Percentiles rank a stretch among this genome's conserved stretches.
Evolutionary conservation across 2,113 vertebrate genomes (phyloP).

Genomic region (Melanostigma gelatinosum): DNA sequence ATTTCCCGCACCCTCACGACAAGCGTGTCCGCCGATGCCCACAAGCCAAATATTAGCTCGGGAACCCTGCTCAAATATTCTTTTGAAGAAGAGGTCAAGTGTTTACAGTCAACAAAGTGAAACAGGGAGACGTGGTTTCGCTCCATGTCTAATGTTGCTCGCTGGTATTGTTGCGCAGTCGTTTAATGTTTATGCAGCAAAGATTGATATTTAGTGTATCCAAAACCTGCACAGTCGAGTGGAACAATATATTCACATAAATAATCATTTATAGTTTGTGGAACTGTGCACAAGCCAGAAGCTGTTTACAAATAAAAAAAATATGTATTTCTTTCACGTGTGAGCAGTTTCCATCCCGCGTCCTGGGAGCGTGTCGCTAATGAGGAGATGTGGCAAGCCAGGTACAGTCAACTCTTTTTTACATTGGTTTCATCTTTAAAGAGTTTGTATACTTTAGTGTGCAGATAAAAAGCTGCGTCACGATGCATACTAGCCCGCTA

Average conservation of each 20-base stretch:
- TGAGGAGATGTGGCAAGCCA: constrained; percentile 99
- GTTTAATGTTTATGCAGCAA: constrained; percentile 73
- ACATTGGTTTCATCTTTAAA: constrained; percentile 9
- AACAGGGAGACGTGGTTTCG: constrained; percentile 72
- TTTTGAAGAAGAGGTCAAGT: constrained; percentile 86
- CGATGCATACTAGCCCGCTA: constrained; percentile 50
- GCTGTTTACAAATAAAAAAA: constrained; percentile 55
- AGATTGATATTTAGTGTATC: constrained; percentile 66
- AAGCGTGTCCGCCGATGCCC: constrained; percentile 84
- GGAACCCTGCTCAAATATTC: constrained; percentile 82
- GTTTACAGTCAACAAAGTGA: constrained; percentile 76
- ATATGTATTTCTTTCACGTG: constrained; percentile 5
- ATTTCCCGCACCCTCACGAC: constrained; percentile 82
- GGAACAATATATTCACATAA: constrained; percentile 69
- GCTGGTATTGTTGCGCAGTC: constrained; percentile 74
- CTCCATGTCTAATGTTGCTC: constrained; percentile 75
- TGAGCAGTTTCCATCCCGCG: constrained; percentile 87
- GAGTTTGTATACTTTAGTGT: constrained; percentile 34
- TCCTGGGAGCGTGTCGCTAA: constrained; percentile 98
- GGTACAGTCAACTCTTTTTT: constrained; percentile 79
- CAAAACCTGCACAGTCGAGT: constrained; percentile 54
- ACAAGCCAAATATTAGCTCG: constrained; percentile 82
- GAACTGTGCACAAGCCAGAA: constrained; percentile 58
- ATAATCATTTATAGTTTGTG: constrained; percentile 73
- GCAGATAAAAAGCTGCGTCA: constrained; percentile 68